These are phyloP conservation scores for Acronicta leporina DNA, from an alignment of 2,888 invertebrate species.

Conservation along the genomic window DNA sequence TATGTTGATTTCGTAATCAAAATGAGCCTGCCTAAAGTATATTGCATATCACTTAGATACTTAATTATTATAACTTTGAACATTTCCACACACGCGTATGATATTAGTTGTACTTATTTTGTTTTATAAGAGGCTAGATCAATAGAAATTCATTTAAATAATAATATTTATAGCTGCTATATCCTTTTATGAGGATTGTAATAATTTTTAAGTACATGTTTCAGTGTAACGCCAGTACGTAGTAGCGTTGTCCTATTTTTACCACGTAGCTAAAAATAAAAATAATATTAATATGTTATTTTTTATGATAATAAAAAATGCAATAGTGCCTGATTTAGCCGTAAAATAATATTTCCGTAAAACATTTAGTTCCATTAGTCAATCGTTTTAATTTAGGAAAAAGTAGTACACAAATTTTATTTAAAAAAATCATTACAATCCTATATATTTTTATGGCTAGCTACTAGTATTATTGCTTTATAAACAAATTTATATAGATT, in stretches of 20 bases:
- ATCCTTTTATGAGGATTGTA: constrained; percentile 47
- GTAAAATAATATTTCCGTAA: constrained; percentile 8
- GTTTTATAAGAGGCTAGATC: constrained; percentile 66
- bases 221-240: neutral
- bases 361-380: constrained; percentile 15
- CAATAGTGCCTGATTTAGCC: constrained; percentile 28
- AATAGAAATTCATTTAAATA: constrained; percentile 56
- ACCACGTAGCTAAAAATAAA: constrained; percentile 7
- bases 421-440: constrained; percentile 60
- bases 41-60: constrained; percentile 87
- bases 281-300: neutral
- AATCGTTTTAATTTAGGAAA: constrained; percentile 17
- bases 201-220: constrained; percentile 47
- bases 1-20: constrained; percentile 41
- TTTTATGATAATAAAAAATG: constrained; percentile 4
- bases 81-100: constrained; percentile 61
- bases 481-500: constrained; percentile 68
- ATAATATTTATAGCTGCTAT: constrained; percentile 56
- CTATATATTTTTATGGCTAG: constrained; percentile 58
- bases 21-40: constrained; percentile 85
- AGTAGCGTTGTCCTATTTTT: constrained; percentile 9
- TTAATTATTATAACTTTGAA: constrained; percentile 72
- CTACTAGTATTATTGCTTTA: constrained; percentile 68
- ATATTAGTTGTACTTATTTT: constrained; percentile 61
- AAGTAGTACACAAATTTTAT: neutral